Evolutionary conservation across 1,140 invertebrate species (phyloP), one percentile per base, ranked within the genome.

Genomic region (Heliothis subflexa): DNA sequence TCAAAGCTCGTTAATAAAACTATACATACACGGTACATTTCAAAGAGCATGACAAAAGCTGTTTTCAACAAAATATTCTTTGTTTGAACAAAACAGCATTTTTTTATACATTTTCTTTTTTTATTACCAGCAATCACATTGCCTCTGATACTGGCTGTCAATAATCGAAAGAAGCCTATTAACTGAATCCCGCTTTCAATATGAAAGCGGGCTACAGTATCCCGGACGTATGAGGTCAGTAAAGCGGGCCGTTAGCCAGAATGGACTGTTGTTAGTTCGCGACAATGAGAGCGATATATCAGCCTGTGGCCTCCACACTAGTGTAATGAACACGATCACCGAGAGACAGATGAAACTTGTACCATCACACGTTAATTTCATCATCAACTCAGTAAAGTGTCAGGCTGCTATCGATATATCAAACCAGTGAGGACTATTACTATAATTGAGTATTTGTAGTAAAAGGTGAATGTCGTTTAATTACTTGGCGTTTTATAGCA

Each of bases 221-320:
- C 50, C 78, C 82, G 83, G 81, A 86, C 78, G 83, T 85, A 84
- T 74, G 83, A 84, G 86, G 85, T 88, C 86, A 90, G 84, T 90
- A 85, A 84, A 81, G 80, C 78, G 83, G 81, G 82, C 84, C 85
- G 85, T 90, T 90, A 88, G 83, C 85, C 83, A 86, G 84, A 91
- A 89, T 87, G 86, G 85, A 88, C 84, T 82, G 86, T 85, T 89
- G 89, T 90, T 87, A 90, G 85, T 85, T 83, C 72, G 83, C 85
- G 82, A 89, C 90, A 91, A 89, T 90, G 90, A 88, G 85, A 79
- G 83, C 82, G 25, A 89, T 92, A 89, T 88, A 88, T 92, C 82
- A 89, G 81, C 72, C 49, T 74, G 83, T 57, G 84, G 80, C 81
- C 57, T 78, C 66, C 57, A 54, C 68, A 79, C 64, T 77, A 40